Evolutionary conservation across 2,888 invertebrate genomes (phyloP).

Genomic region (Scaptomyza polygonia): DNA sequence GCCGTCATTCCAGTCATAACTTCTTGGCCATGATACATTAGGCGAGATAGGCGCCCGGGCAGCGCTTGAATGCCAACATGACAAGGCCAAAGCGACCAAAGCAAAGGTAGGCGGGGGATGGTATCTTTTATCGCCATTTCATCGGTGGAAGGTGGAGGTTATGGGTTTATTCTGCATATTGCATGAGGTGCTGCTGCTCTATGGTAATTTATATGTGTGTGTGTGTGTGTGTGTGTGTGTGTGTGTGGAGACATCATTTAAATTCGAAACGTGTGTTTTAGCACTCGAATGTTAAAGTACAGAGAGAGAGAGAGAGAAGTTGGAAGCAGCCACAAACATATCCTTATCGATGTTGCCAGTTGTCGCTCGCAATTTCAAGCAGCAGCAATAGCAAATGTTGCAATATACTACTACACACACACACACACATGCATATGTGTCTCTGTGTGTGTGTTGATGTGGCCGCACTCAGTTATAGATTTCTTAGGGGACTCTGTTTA

Average conservation of each 20-base stretch:
- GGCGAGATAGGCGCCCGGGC: conserved; percentile 52
- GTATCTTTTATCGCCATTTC: conserved; percentile 78
- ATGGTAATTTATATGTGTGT: conserved; percentile 74
- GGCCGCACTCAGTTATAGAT: conserved; percentile 77
- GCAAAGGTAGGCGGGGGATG: not conserved
- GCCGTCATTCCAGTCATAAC: conserved; percentile 53
- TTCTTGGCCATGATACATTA: conserved; percentile 57
- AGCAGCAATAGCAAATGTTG: conserved; percentile 37
- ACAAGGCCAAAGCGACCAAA: conserved; percentile 24
- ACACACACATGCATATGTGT: conserved; percentile 13
- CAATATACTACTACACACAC: too few species aligned
- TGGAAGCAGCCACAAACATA: conserved; percentile 57
- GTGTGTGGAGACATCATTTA: conserved; percentile 64
- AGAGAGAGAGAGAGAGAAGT: too few species aligned
- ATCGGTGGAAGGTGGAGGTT: conserved; percentile 37
- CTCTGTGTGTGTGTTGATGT: conserved; percentile 46
- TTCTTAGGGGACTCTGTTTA: conserved; percentile 77
- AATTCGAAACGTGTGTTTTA: conserved; percentile 75
- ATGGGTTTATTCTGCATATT: conserved; percentile 75
- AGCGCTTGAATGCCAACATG: conserved; percentile 46
- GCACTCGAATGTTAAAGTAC: conserved; percentile 28
- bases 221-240: conserved; percentile 13
- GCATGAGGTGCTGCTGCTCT: conserved; percentile 77
- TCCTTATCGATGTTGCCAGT: conserved; percentile 47
- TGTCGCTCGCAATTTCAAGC: conserved; percentile 58